Percentiles rank a stretch among this genome's conserved stretches.
These are phyloP conservation scores for Ptychadena robeensis DNA, from an alignment of 2,797 vertebrate species.

Conservation along the genomic window DNA sequence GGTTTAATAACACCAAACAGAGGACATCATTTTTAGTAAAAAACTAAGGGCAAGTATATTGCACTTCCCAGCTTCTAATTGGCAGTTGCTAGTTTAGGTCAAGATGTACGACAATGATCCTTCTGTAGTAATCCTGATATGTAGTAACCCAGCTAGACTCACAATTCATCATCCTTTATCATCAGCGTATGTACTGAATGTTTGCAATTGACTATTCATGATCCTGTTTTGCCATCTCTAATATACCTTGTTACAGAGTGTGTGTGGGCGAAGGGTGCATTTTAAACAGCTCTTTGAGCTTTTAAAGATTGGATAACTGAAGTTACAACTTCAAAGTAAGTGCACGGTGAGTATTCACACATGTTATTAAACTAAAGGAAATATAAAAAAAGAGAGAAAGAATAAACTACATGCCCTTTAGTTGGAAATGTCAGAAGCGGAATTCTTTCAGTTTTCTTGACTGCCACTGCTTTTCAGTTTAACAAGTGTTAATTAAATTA, in stretches of 20 bases:
- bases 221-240: background rate
- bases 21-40: too few species aligned
- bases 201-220: slow-evolving; percentile 4
- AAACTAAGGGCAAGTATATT: too few species aligned
- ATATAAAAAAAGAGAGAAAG: background rate
- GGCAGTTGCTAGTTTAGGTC: too few species aligned
- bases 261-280: background rate
- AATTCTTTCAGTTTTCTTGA: slow-evolving; percentile 13
- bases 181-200: background rate
- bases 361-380: slow-evolving; percentile 25
- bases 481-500: slow-evolving; percentile 60
- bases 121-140: too few species aligned
- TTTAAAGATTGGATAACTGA: background rate
- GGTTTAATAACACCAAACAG: too few species aligned
- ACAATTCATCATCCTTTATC: background rate
- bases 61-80: too few species aligned
- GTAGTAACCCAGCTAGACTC: too few species aligned
- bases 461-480: slow-evolving; percentile 34
- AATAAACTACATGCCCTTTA: slow-evolving; percentile 44
- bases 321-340: slow-evolving; percentile 6
- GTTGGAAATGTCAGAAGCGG: slow-evolving; percentile 56
- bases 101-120: too few species aligned
- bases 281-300: background rate
- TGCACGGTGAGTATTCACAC: slow-evolving; percentile 2
- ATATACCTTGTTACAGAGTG: background rate